Conservation (phyloP, 2,797 vertebrate species). For the Falco biarmicus region DNA sequence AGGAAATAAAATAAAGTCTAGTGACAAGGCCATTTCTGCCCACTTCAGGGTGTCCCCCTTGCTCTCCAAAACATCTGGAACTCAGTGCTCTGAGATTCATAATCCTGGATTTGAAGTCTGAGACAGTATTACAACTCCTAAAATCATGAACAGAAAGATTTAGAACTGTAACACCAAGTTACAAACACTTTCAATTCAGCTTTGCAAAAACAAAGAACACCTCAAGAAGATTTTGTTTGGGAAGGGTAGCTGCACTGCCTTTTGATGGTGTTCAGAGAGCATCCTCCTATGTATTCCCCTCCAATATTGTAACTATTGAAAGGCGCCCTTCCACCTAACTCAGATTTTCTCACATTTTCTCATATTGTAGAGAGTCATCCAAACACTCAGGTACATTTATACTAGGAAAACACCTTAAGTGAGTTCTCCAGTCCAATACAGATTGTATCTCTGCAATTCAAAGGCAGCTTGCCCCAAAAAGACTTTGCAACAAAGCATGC, state of each 20-base stretch:
- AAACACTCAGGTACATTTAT: not conserved
- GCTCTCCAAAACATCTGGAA: not conserved
- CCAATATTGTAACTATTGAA: not conserved
- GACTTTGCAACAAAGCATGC: not conserved
- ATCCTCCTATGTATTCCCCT: not conserved
- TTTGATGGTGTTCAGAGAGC: not conserved
- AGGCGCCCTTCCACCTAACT: not conserved
- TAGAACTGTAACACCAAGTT: not conserved
- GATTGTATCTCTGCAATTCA: not conserved
- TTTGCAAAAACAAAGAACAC: not conserved
- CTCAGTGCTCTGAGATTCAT: not conserved
- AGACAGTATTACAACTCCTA: not conserved
- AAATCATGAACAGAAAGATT: not conserved
- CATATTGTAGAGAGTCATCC: not conserved
- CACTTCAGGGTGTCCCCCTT: not conserved
- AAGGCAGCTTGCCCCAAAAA: not conserved
- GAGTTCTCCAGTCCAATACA: not conserved
- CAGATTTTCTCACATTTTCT: not conserved
- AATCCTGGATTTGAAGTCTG: not conserved
- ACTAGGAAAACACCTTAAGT: not conserved
- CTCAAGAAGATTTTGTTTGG: not conserved
- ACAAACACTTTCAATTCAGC: not conserved
- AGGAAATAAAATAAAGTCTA: not conserved
- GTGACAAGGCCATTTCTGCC: not conserved
- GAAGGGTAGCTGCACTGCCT: not conserved